Base-by-base conservation (phyloP, 1,140 invertebrate species). In the Pseudomyrmex concolor region DNA sequence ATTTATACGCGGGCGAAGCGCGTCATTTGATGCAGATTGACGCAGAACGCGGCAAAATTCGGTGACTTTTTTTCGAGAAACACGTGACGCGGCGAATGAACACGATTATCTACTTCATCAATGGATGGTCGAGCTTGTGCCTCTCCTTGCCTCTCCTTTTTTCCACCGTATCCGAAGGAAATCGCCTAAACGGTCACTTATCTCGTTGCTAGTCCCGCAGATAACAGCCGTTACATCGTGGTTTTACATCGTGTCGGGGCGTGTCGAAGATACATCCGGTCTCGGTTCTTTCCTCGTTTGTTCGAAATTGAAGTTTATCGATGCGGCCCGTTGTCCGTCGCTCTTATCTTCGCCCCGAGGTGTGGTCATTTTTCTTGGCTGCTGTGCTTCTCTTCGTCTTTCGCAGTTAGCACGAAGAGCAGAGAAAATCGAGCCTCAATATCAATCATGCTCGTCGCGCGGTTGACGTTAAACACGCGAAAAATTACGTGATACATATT, bases 221-320 rank as follows among this genome's bases (percentile, higher is more conserved):
- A 89, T 89, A 89, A 89, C 50, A 60, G 76, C 34, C 22, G 50
- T 80, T 59, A 59, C 76, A 80, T 50, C 55, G 72, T 76, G 87
- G 84, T 88, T 89, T 89, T 84, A 89, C 80, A 89, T 83, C 63
- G 87, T 89, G 87, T 89, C 64, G 87, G 87, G 87, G 87, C 87
- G 87, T 89, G 87, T 89, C 84, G 72, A 73, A 55, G 78, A 88
- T 88, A 71, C 85, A 66, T 76, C 59, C 63, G 86, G 55, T 22
- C n/a, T 45, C 22, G 63, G 17, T 80, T 78, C 83, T 88, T 88
- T 88, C 86, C 87, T 88, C 87, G 86, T 88, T 88, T 88, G 87
- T 87, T 87, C 83, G 73, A 88, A 88, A 88, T 88, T 73, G 83
- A 83, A 89, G 87, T 89, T 88, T 86, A 89, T 88, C 87, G 86